Evolutionary conservation across 2,113 vertebrate species (phyloP).

Genomic region (Actinemys pallida): DNA sequence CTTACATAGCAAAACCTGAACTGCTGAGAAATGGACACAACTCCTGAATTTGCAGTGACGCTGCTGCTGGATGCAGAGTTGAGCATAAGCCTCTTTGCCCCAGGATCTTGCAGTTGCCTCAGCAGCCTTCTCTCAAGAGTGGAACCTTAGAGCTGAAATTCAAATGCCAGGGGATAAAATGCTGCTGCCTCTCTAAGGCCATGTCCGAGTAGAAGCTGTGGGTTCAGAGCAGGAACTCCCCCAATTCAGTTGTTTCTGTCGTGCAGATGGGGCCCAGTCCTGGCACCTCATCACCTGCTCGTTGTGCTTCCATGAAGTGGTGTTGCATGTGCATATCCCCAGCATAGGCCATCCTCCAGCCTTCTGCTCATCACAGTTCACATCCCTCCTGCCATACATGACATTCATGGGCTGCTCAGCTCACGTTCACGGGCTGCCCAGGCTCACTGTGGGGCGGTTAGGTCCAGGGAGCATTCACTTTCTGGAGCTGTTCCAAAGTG

Average conservation of each 20-base stretch:
- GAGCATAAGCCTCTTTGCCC: background rate
- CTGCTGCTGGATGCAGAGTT: background rate
- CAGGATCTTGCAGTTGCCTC: background rate
- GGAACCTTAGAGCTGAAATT: background rate
- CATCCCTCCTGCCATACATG: background rate
- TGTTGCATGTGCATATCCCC: background rate
- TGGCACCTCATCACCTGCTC: too few species aligned
- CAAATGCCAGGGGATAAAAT: background rate
- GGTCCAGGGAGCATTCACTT: background rate
- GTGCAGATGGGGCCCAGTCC: background rate
- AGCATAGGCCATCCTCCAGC: background rate
- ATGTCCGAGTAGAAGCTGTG: background rate
- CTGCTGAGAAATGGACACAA: background rate
- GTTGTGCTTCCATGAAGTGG: background rate
- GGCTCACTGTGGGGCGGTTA: background rate
- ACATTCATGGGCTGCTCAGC: background rate
- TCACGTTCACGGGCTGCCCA: background rate
- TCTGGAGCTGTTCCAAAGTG: background rate
- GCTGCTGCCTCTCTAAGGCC: background rate
- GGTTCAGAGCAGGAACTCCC: background rate
- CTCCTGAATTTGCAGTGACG: background rate
- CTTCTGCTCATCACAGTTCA: background rate
- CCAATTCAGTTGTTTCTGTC: background rate
- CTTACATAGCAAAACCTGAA: background rate
- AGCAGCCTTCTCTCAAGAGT: too few species aligned